Base-by-base conservation (phyloP, 2,888 invertebrate species). In the Agrotis puta region DNA sequence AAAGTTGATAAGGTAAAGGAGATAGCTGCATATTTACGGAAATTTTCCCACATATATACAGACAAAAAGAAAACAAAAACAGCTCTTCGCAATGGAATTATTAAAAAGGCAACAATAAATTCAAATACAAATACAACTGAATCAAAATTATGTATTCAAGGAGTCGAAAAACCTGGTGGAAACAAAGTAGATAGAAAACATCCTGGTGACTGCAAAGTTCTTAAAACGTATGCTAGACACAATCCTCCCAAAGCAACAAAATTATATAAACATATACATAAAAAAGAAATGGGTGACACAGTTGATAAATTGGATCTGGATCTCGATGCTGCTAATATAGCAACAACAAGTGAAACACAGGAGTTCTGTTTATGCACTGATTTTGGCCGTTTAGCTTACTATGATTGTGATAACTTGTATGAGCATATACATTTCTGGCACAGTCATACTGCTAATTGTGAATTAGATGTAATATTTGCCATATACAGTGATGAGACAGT, bases 151-250 rank as follows among this genome's bases (percentile, higher is more conserved):
- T 90, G 87, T 82, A 89, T 91, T 70, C 93, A 94, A 85, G 94
- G 93, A 53, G 93, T 93, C 14, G 94, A 94, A 88, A 93, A 93
- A 79, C 94, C 94, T 68, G 95, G 94, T 88, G 94, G 94, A 79
- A 63, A 51, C 27, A 16, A 63, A 57, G 47, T 64, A 56, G 61
- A 53, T 45, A 74, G 63, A 16, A 62, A 70, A 70, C 53, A 56
- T 24, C 24, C 45, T 33, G 56, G 57, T 53, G 57, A 72, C 59
- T 27, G 59, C 27, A 77, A 82, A 66, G 76, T 81, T 72, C 33
- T 88, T 22, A 93, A 88, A 87, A 93, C 92, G 13, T 94, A 94
- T 82, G 73, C 78, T 76, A 88, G 85, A 65, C 81, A 71, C 64
- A 86, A 83, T 57, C 86, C 75, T 75, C 22, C 53, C 39, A 81